A percentile compares a stretch with the other conserved stretches of the same genome.
These are phyloP conservation scores for Zaprionus vittiger DNA, from an alignment of 1,140 invertebrate species.

Conservation along the genomic window DNA sequence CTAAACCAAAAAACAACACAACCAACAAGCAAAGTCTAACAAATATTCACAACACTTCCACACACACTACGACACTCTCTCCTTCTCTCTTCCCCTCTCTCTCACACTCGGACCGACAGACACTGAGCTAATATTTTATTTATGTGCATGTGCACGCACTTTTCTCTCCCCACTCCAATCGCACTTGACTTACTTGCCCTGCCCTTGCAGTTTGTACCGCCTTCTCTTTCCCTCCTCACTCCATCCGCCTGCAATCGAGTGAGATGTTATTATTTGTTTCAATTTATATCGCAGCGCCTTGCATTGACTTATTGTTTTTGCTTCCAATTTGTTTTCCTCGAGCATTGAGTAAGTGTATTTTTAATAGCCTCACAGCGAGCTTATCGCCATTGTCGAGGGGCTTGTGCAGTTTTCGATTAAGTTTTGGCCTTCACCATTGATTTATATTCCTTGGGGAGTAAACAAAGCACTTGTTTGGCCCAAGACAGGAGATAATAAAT, in stretches of 20 bases:
- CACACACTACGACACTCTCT: background rate
- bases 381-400: constrained; percentile 13
- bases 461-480: background rate
- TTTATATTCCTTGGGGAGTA: background rate
- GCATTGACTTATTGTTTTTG: constrained; percentile 50
- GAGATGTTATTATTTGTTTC: constrained; percentile 54
- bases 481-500: background rate
- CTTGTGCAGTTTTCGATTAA: constrained; percentile 1
- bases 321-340: constrained; percentile 29
- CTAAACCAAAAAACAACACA: constrained; percentile 24
- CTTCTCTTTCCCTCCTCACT: background rate
- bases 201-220: background rate
- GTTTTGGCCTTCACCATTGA: constrained; percentile 1
- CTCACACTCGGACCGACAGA: background rate
- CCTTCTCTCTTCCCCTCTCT: background rate
- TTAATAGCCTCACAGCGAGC: constrained; percentile 16
- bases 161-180: background rate
- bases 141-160: constrained; percentile 44
- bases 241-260: constrained; percentile 30
- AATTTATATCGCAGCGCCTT: constrained; percentile 45
- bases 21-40: constrained; percentile 33
- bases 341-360: constrained; percentile 17
- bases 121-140: constrained; percentile 42
- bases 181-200: constrained; percentile 6
- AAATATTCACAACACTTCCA: constrained; percentile 14